Conservation (phyloP, 2,113 vertebrate species). For the Xiphorhynchus elegans region DNA sequence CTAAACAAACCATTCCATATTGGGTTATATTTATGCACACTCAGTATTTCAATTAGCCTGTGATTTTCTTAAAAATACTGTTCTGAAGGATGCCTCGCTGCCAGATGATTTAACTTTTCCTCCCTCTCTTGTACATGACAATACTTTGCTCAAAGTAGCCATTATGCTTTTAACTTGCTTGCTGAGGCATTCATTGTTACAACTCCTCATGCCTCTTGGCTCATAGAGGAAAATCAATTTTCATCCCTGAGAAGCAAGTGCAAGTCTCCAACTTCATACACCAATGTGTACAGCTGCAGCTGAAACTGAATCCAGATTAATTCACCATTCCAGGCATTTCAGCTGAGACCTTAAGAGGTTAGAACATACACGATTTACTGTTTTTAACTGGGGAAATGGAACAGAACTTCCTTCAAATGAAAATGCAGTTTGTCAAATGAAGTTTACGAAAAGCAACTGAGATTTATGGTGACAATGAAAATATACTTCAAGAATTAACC, state of each 20-base stretch:
- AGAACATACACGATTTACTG: not conserved
- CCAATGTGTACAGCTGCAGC: not conserved
- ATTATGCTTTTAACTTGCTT: not conserved
- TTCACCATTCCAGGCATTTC: not conserved
- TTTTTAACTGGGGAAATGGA: not conserved
- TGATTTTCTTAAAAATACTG: not conserved
- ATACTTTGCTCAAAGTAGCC: not conserved
- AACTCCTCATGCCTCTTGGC: not conserved
- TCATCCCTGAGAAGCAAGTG: slow-evolving; percentile 58
- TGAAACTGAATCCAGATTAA: slow-evolving; percentile 18
- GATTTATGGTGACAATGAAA: not conserved
- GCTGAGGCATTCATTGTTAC: not conserved
- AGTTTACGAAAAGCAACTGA: not conserved
- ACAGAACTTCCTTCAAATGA: slow-evolving; percentile 6
- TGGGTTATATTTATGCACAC: not conserved
- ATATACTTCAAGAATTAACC: not conserved
- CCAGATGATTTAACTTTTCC: not conserved
- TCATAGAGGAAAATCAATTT: slow-evolving; percentile 29
- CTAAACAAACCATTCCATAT: not conserved
- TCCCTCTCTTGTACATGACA: not conserved
- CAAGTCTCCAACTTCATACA: slow-evolving; percentile 25
- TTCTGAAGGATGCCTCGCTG: not conserved
- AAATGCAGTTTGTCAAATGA: slow-evolving; percentile 34
- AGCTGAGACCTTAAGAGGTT: not conserved
- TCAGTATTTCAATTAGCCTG: not conserved